Evolutionary conservation across 2,113 vertebrate genomes (phyloP), one percentile per base, ranked within the genome.

Genomic region (Notothenia rossii): DNA sequence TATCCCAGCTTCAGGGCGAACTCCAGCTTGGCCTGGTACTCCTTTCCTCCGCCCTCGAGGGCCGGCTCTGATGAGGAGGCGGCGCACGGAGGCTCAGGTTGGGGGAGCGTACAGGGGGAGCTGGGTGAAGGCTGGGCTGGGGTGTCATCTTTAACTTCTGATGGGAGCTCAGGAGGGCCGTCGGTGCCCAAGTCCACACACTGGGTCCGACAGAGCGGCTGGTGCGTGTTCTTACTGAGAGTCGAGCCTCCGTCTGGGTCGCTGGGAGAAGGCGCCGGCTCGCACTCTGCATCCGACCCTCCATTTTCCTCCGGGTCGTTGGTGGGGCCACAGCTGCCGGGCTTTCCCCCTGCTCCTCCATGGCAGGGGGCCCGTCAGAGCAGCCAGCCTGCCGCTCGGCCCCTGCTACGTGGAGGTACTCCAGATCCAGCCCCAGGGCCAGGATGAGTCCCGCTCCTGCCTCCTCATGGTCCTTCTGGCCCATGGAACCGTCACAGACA

Each of bases 1-100:
- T 99, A 99, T 89, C 98, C 98, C 86, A 99, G 94, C 87, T 99
- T 99, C 84, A 99, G 96, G 82, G 98, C 97, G 88, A 99, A 99
- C 78, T 99, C 98, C 93, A 99, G 93, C 94, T 99, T 99, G 4
- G 97, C 96, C 96, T 96, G 97, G 95, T 98, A 98, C 86, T 97
- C 97, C 53, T 88, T 92, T 43, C 83, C 82, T 0, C 67, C 65
- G 1, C 93, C 53, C 9, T 50, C 54, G 1, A 66, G 10, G 0
- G 20, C 66, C 0, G 68, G 71, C 4, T 68, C 72, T 3, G 82
- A 54, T 1, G 79, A 3, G 10, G 86, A 10, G 18, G 75, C 25
- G 1, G 13, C 2, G 33, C 58, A 3, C 6, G 25, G 43, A 29
- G 81, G 77, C 17, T 73, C 66, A 0, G 79, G 20, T 2, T 40